Percentiles rank a stretch among this genome's conserved stretches.
These are phyloP conservation scores for Erythrocercus mccallii DNA, from an alignment of 2,113 vertebrate species.

Conservation along the genomic window DNA sequence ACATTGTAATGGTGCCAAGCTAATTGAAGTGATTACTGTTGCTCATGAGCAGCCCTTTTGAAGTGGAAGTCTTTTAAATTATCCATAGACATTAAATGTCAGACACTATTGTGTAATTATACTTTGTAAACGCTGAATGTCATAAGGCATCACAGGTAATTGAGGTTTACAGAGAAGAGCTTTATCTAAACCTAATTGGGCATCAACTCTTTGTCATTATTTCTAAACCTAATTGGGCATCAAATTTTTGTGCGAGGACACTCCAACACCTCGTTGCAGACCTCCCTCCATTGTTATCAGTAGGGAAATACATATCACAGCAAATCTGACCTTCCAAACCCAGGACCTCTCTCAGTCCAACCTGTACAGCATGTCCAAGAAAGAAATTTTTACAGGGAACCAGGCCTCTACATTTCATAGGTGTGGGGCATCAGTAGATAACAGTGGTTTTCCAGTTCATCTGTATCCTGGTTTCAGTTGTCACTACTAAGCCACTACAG, in stretches of 20 bases:
- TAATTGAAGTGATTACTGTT: slow-evolving; percentile 89
- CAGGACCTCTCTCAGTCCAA: not conserved
- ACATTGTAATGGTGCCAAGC: slow-evolving; percentile 87
- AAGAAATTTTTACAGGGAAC: not conserved
- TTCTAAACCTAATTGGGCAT: slow-evolving; percentile 83
- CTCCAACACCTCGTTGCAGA: slow-evolving; percentile 45
- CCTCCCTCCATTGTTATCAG: slow-evolving; percentile 1
- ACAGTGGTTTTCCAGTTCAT: not conserved
- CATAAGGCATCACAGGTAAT: slow-evolving; percentile 87
- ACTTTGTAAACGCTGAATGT: slow-evolving; percentile 86
- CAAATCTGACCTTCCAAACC: slow-evolving; percentile 20
- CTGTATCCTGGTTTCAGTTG: not conserved
- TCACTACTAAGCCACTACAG: not conserved
- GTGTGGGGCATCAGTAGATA: not conserved
- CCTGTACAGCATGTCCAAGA: not conserved
- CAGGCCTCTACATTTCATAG: not conserved
- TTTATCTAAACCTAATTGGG: slow-evolving; percentile 86
- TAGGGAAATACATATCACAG: not conserved
- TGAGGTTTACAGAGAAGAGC: slow-evolving; percentile 85
- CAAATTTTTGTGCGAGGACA: slow-evolving; percentile 77
- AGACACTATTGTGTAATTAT: slow-evolving; percentile 87
- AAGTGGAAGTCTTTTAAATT: slow-evolving; percentile 85
- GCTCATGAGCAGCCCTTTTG: slow-evolving; percentile 81
- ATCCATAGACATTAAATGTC: slow-evolving; percentile 85
- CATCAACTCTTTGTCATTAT: slow-evolving; percentile 84